Conservation (phyloP, 2,113 vertebrate genomes). For the Macaca fascicularis region T2T-MFA8v1.1 NC_088385.1:31736501-31737000, state of each 20-base stretch:
- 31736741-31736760: neutral
- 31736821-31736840: neutral
- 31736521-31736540: neutral
- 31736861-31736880: constrained; percentile 42
- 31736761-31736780: neutral
- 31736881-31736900: constrained; percentile 48
- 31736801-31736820: neutral
- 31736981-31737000: neutral
- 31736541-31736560: neutral
- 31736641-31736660: neutral
- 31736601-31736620: neutral
- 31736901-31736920: constrained; percentile 48
- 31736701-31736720: neutral
- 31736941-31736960: constrained; percentile 51
- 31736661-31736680: neutral
- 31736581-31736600: neutral
- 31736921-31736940: constrained; percentile 50
- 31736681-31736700: neutral
- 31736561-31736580: neutral
- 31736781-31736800: neutral
- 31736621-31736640: neutral
- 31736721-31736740: neutral
- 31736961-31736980: neutral
- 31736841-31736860: constrained; percentile 28
- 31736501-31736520: neutral